Conservation (phyloP, 2,797 vertebrate genomes). For the Notamacropus eugenii region DNA sequence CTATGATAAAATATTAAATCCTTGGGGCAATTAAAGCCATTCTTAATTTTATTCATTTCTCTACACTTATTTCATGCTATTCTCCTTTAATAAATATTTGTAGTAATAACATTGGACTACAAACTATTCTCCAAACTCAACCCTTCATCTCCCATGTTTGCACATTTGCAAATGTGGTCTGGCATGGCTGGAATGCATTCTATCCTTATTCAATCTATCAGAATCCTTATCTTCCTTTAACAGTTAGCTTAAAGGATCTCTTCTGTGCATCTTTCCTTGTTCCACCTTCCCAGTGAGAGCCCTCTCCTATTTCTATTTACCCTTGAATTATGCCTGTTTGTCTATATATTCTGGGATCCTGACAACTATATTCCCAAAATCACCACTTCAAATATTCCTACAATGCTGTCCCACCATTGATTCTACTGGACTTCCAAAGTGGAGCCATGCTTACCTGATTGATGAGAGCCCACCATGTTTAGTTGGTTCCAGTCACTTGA, state of each 20-base stretch:
- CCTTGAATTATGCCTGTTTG: neutral
- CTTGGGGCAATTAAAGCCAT: neutral
- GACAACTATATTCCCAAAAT: neutral
- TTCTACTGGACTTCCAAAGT: neutral
- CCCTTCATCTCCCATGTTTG: neutral
- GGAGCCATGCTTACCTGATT: neutral
- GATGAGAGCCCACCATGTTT: neutral
- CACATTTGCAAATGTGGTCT: neutral
- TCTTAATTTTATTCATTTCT: neutral
- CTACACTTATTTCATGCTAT: neutral
- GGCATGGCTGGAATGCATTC: neutral
- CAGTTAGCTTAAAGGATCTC: too few relatives aligned
- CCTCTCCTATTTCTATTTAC: neutral
- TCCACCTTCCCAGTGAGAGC: neutral
- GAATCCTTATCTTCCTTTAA: too few relatives aligned
- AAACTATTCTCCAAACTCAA: neutral
- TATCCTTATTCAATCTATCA: neutral
- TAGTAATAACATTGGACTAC: neutral
- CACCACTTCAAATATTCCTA: neutral
- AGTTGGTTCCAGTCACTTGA: neutral
- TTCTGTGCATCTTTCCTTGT: neutral
- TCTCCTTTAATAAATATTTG: neutral
- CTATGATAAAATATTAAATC: neutral
- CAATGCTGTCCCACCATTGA: neutral
- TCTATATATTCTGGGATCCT: too few relatives aligned